Conservation (phyloP, 2,888 invertebrate species). For the Eristalis intricaria region DNA sequence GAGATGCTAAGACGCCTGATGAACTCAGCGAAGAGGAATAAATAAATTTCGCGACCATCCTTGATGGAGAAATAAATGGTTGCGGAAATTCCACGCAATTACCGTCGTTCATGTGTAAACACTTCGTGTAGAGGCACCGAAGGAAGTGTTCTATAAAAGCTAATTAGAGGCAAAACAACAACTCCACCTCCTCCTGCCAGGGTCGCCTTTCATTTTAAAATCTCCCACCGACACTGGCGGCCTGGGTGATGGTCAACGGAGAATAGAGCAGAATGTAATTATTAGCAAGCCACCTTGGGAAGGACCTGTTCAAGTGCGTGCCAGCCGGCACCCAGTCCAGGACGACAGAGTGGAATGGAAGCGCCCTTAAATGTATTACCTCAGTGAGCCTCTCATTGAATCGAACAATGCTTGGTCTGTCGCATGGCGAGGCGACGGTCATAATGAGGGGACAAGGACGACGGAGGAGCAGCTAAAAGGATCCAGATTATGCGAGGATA, state of each 20-base stretch:
- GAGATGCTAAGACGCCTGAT: neutral
- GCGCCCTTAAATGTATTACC: constrained; percentile 23
- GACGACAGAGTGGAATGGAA: neutral
- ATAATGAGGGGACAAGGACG: too few relatives aligned
- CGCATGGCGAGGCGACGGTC: too few relatives aligned
- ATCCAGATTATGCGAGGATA: neutral
- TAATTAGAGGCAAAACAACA: constrained; percentile 13
- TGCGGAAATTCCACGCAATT: constrained; percentile 3
- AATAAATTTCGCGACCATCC: constrained; percentile 4
- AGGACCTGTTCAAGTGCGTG: neutral
- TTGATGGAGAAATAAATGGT: constrained; percentile 32
- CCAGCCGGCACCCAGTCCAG: neutral
- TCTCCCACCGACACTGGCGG: constrained; percentile 3
- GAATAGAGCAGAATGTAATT: constrained; percentile 36
- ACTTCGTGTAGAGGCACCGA: neutral
- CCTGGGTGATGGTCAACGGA: constrained; percentile 24
- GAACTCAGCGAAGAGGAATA: constrained; percentile 3
- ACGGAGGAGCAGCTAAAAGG: neutral
- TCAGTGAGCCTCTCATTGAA: neutral
- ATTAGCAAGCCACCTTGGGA: constrained; percentile 9
- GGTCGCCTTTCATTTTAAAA: constrained; percentile 6
- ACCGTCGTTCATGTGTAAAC: constrained; percentile 14
- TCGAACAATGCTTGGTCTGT: neutral
- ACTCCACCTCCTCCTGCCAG: constrained; percentile 6
- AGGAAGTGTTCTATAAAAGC: constrained; percentile 7